Evolutionary conservation across 2,113 vertebrate species (phyloP).

Genomic region (Protobothrops mucrosquamatus): DNA sequence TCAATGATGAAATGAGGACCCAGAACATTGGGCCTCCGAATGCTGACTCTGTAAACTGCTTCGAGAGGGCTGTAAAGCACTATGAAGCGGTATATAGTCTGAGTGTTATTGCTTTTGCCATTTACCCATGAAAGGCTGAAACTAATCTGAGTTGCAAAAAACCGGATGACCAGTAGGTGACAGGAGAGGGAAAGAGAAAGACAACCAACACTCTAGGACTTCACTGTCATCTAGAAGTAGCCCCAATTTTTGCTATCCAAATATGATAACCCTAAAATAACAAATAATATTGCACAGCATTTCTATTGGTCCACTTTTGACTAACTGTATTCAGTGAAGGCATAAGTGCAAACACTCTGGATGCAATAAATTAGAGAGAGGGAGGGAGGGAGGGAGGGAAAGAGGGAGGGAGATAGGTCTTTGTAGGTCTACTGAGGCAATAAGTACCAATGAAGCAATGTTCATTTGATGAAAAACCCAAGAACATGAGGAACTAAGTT

Average conservation of each 20-base stretch:
- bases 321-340: neutral
- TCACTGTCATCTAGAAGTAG: neutral
- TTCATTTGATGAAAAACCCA: slow-evolving; percentile 38
- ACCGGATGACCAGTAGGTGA: neutral
- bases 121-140: neutral
- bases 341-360: neutral
- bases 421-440: slow-evolving; percentile 64
- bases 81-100: too few relatives aligned
- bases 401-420: slow-evolving; percentile 52
- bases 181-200: neutral
- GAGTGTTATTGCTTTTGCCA: too few relatives aligned
- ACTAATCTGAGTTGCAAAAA: neutral
- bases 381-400: slow-evolving; percentile 56
- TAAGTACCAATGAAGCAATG: slow-evolving; percentile 39
- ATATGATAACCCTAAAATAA: neutral
- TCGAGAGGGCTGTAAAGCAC: too few relatives aligned
- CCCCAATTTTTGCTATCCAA: neutral
- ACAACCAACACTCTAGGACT: neutral
- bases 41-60: too few relatives aligned
- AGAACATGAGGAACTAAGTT: slow-evolving; percentile 59
- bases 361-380: slow-evolving; percentile 61
- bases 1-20: too few relatives aligned
- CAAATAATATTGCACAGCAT: neutral
- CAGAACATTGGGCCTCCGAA: too few relatives aligned
- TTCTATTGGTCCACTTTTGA: neutral